Conservation (phyloP, 92 coral and sea anemone species). For the Epizoanthus scotinus region DNA sequence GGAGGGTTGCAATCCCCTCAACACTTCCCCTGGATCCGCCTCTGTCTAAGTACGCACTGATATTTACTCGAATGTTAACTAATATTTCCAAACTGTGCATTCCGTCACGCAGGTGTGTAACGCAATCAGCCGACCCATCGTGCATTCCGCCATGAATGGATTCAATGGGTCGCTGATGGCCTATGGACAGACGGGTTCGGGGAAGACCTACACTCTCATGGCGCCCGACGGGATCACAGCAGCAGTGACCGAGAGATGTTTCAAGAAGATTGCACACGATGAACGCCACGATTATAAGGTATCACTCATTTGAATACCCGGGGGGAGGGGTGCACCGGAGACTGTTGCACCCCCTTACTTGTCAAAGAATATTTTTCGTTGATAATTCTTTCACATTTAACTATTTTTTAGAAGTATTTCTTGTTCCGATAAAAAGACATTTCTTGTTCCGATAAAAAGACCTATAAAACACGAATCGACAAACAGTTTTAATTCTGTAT, state of each 20-base stretch:
- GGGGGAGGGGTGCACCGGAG: background rate
- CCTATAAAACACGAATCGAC: too few species aligned
- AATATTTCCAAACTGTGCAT: background rate
- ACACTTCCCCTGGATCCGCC: too few species aligned
- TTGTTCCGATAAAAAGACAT: too few species aligned
- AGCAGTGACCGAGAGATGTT: conserved; percentile 89
- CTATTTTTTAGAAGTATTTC: too few species aligned
- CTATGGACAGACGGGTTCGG: conserved; percentile 98
- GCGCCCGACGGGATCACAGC: conserved; percentile 95
- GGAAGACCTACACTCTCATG: conserved; percentile 96
- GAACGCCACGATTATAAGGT: conserved; percentile 88
- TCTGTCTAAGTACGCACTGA: too few species aligned
- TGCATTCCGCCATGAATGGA: conserved; percentile 93
- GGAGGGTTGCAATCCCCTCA: too few species aligned
- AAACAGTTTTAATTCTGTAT: too few species aligned
- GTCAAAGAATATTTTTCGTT: too few species aligned
- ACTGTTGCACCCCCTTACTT: background rate
- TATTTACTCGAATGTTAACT: too few species aligned
- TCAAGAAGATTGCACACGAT: conserved; percentile 83
- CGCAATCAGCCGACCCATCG: conserved; percentile 85
- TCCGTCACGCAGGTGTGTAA: conserved; percentile 66
- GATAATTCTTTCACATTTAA: too few species aligned
- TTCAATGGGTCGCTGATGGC: conserved; percentile 98
- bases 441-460: too few species aligned
- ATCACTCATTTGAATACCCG: background rate